Conservation (phyloP, 2,113 vertebrate species). For the Ictidomys tridecemlineatus region DNA sequence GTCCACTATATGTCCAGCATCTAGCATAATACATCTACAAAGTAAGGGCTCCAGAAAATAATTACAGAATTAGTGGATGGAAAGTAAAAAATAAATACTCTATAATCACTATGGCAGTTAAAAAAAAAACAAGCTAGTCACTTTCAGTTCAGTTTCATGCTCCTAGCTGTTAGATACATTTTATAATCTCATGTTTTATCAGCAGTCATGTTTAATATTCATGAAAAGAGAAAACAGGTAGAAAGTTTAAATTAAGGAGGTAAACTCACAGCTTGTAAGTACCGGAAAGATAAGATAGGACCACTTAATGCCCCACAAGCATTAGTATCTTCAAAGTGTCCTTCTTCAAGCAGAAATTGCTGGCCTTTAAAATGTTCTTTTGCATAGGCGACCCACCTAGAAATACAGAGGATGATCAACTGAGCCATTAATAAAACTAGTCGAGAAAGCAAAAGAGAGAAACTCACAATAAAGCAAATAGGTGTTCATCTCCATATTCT, state of each 20-base stretch:
- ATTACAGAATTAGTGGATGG: not conserved
- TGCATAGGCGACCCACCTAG: conserved; percentile 93
- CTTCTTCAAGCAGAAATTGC: conserved; percentile 93
- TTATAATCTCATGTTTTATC: not conserved
- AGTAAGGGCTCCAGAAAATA: conserved; percentile 29
- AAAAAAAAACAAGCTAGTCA: conserved; percentile 7
- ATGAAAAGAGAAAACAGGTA: not conserved
- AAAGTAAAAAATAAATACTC: not conserved
- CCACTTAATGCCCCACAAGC: conserved; percentile 83
- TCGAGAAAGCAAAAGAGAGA: conserved; percentile 22
- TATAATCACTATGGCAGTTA: not conserved
- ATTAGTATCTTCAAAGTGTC: conserved; percentile 88
- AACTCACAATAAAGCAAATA: not conserved
- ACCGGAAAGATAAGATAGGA: conserved; percentile 90
- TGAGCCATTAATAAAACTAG: conserved; percentile 57
- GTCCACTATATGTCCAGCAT: not conserved
- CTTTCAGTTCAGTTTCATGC: not conserved
- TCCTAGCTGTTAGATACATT: conserved; percentile 6
- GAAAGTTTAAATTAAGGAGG: conserved; percentile 31
- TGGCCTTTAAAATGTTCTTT: conserved; percentile 90
- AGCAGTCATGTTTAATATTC: not conserved
- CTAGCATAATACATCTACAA: not conserved
- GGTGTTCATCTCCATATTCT: not conserved
- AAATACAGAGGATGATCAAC: conserved; percentile 70
- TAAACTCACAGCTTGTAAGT: conserved; percentile 92